Evolutionary conservation across 2,797 vertebrate genomes (phyloP), one percentile per base, ranked within the genome.

Genomic region (Lagorchestes hirsutus): DNA sequence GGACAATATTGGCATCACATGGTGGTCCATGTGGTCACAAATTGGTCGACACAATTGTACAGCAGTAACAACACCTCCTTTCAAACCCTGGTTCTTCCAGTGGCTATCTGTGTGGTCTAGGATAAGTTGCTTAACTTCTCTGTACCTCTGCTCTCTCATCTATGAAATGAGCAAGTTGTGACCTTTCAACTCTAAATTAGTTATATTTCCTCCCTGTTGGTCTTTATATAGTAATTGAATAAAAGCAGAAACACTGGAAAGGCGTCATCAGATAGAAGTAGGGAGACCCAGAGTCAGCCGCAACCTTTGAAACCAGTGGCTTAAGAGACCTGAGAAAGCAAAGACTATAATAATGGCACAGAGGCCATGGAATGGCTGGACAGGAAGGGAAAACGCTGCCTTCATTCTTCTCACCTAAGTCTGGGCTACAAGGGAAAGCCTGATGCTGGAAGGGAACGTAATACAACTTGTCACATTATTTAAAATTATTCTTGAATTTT

Each of bases 401-500:
- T 27, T 87, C 74, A 55, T 94, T 96, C 50, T 92, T 74, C n/a
- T 74, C n/a, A 74, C 12, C 54, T 92, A 97, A 93, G 91, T 55
- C 16, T 52, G n/a, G 34, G 1, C 90, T 56, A 90, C 27, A 29
- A 54, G 93, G 94, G 55, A 93, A 14, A 87, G 34, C 93, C 11
- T 93, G n/a, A 22, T 74, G 67, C 5, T 40, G 92, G 90, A 82
- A 92, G 82, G 3, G 55, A 95, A 90, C 62, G 93, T 28, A 46
- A 31, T 94, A 90, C 55, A 27, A 58, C 90, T 28, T 93, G 50
- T 92, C 54, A 90, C n/a, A 8, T 22, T 91, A 90, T 92, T 96
- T 12, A 90, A 92, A 95, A 92, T 58, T 94, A 93, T 90, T 59
- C 55, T 28, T 74, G 93, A 93, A 50, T 18, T 92, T 14, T 55